Evolutionary conservation across 2,888 invertebrate species (phyloP), one percentile per base, ranked within the genome.

Genomic region (Netelia fuscicornis): DNA sequence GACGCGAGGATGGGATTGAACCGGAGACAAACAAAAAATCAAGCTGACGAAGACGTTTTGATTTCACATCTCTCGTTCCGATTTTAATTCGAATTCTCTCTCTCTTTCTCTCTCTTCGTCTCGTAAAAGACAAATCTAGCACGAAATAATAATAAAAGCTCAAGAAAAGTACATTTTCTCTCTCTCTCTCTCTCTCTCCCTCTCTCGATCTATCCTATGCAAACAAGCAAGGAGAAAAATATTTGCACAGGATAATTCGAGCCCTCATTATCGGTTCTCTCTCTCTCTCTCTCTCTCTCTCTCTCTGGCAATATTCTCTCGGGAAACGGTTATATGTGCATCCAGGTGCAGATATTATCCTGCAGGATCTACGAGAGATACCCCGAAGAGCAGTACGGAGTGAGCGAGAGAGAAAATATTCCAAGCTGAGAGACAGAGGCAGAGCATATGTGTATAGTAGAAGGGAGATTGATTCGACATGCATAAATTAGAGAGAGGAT

Each of bases 401-500:
- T 13, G 13, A 23, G 10, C 23, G 81, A 30, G 79, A 64, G 65
- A 56, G 72, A 54, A 60, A 84, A 56, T 42, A 20, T 54, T 64
- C 52, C 52, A 54, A 20, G 80, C 65, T 52, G 70, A 75, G 58
- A 83, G 86, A 75, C 44, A 74, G 76, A 83, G 74, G 25, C 37
- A 23, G 17, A 58, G 42, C 13, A 56, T 11, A 56, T 68, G 20
- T 68, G 20, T 42, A 68, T 68, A 30, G 87, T 89, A 88, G 89
- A 86, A 89, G 87, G 86, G 92, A 93, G 93, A 93, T 93, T 93
- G 93, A 93, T 93, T 93, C 92, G 93, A 92, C 89, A 92, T 93
- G 93, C 93, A 93, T 93, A 93, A 93, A 93, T 93, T 93, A 93
- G 90, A 92, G 90, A 92, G 91, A 91, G 93, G 92, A 93, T 92